Conservation (phyloP, 2,113 vertebrate species). For the Mesitornis unicolor region DNA sequence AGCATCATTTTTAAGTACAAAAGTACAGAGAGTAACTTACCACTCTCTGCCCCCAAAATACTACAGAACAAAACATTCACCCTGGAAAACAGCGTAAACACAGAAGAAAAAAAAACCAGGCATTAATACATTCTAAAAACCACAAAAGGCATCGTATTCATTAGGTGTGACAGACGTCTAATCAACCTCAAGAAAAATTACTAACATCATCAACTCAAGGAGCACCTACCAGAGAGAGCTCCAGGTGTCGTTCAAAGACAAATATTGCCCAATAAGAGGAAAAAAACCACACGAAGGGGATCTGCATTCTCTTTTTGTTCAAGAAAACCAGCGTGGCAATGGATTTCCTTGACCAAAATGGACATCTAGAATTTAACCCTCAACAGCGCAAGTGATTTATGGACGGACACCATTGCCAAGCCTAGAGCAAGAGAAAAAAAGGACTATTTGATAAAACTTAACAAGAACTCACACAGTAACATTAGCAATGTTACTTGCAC, state of each 20-base stretch:
- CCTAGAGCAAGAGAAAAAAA: not conserved
- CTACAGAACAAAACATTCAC: not conserved
- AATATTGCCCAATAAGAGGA: not conserved
- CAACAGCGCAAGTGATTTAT: not conserved
- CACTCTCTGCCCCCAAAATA: not conserved
- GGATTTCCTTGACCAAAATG: not conserved
- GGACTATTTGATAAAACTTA: not conserved
- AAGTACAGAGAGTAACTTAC: not conserved
- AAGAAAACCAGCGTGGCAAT: accelerated
- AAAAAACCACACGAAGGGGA: accelerated
- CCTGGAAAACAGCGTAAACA: not conserved
- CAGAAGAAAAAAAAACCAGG: not conserved
- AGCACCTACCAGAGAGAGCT: not conserved
- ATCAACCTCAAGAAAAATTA: not conserved
- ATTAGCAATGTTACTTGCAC: not conserved
- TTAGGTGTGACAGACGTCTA: not conserved
- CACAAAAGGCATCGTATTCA: not conserved
- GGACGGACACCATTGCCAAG: not conserved
- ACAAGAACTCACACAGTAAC: not conserved
- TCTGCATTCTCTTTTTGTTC: not conserved
- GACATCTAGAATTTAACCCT: not conserved
- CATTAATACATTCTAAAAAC: not conserved
- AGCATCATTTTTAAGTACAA: not conserved
- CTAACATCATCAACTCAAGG: not conserved
- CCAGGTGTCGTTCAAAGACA: not conserved